Evolutionary conservation across 2,113 vertebrate genomes (phyloP).

Genomic region (Empidonax alnorum): DNA sequence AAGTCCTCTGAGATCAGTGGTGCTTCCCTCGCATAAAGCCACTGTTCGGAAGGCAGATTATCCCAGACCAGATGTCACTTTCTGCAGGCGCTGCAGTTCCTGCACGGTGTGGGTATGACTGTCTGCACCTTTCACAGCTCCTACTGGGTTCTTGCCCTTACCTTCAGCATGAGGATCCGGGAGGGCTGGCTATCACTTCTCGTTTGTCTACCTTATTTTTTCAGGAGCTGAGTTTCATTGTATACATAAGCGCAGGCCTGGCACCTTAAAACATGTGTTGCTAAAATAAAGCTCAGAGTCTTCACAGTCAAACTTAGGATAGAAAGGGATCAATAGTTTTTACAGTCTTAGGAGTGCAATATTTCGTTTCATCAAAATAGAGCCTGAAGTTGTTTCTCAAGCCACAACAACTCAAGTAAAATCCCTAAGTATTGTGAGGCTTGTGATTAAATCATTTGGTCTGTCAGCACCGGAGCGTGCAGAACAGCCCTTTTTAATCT

Average conservation of each 20-base stretch:
- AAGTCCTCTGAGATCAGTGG: background rate
- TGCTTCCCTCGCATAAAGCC: background rate
- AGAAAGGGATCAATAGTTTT: background rate
- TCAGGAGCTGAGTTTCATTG: background rate
- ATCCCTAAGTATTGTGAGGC: background rate
- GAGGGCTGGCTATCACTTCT: background rate
- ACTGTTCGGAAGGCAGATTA: background rate
- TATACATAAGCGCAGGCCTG: background rate
- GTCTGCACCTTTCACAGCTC: background rate
- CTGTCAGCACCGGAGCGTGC: accelerated
- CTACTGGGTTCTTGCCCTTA: background rate
- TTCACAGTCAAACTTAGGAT: background rate
- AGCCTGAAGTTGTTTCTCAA: background rate
- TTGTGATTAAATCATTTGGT: background rate
- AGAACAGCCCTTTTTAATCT: background rate
- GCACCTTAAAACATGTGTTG: background rate
- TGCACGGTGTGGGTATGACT: accelerated
- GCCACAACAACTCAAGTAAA: background rate
- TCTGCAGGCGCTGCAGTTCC: background rate
- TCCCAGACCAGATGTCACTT: slow-evolving; percentile 44
- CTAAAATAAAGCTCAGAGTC: background rate
- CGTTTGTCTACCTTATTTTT: background rate
- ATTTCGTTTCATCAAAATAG: background rate
- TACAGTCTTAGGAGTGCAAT: background rate
- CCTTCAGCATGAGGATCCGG: background rate